Evolutionary conservation across 2,797 vertebrate genomes (phyloP).

Genomic region (Gymnoscopelus braueri): DNA sequence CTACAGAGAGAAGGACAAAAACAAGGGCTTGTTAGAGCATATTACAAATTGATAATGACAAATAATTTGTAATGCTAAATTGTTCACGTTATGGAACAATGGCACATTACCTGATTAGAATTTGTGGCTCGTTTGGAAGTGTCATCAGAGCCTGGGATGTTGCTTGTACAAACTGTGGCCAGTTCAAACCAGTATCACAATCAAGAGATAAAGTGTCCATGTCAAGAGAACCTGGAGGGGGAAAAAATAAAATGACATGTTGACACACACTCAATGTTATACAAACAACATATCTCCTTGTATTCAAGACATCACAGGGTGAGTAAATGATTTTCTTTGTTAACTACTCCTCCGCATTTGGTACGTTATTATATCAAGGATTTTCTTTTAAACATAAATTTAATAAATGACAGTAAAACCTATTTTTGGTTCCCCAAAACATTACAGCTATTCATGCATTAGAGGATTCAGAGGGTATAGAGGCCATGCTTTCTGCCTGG

Average conservation of each 20-base stretch:
- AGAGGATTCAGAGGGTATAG: too few species aligned
- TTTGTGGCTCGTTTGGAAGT: conserved; percentile 42
- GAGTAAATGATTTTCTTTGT: too few species aligned
- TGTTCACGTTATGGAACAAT: background rate
- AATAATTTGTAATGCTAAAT: background rate
- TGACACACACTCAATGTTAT: background rate
- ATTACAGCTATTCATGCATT: too few species aligned
- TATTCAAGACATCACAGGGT: too few species aligned
- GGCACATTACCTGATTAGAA: conserved; percentile 71
- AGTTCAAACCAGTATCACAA: conserved; percentile 73
- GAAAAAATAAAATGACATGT: background rate
- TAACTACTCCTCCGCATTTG: too few species aligned
- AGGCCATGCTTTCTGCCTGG: too few species aligned
- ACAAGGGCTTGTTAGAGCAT: background rate
- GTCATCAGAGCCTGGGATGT: conserved; percentile 54
- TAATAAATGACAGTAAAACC: too few species aligned
- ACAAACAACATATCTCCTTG: too few species aligned
- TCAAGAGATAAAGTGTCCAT: conserved; percentile 10
- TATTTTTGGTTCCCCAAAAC: too few species aligned
- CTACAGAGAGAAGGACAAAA: conserved; percentile 54
- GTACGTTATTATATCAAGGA: too few species aligned
- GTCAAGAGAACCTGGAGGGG: conserved; percentile 64
- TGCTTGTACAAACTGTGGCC: conserved; percentile 63
- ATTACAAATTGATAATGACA: too few species aligned
- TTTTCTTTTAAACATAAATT: too few species aligned